Base-by-base conservation (phyloP, 2,888 invertebrate species). In the Megaustenia siamemsis region DNA sequence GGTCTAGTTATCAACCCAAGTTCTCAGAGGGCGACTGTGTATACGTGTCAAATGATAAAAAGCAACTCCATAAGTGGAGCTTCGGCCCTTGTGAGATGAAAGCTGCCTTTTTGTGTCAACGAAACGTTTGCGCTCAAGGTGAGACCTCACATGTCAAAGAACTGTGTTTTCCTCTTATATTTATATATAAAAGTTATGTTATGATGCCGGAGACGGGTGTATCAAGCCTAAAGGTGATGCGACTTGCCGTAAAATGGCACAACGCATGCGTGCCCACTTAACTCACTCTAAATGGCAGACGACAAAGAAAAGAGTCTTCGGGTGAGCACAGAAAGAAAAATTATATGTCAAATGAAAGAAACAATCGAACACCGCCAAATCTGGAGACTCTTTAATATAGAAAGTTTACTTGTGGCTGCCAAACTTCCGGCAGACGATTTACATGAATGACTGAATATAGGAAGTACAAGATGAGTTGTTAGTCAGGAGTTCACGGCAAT, bases 101-200 rank as follows among this genome's bases (percentile, higher is more conserved):
- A 77, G 75, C 88, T 75, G 82, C 89, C 0, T 92, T 88, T 83
- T 86, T 91, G 18, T 92, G 92, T 86, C 89, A 90, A 66, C 85
- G 88, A 49, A 86, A 85, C 60, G 90, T 90, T n/a, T 90, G 89
- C 73, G 89, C 91, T 56, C 8, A 82, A 76, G 89, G 91, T 90
- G 86, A 10, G 32, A 63, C 32, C 28, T 32, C 18, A 12, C 10
- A 63, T 32, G 12, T 32, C n/a, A n/a, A n/a, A n/a, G n/a, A n/a
- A n/a, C n/a, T n/a, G n/a, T n/a, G n/a, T n/a, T n/a, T n/a, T n/a
- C n/a, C n/a, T n/a, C n/a, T n/a, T n/a, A n/a, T n/a, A n/a, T n/a
- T n/a, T n/a, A n/a, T n/a, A n/a, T n/a, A n/a, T n/a, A n/a, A n/a
- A n/a, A n/a, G n/a, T n/a, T n/a, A n/a, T n/a, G n/a, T n/a, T n/a